Conservation (phyloP, 2,113 vertebrate species). For the Vidua chalybeata region DNA sequence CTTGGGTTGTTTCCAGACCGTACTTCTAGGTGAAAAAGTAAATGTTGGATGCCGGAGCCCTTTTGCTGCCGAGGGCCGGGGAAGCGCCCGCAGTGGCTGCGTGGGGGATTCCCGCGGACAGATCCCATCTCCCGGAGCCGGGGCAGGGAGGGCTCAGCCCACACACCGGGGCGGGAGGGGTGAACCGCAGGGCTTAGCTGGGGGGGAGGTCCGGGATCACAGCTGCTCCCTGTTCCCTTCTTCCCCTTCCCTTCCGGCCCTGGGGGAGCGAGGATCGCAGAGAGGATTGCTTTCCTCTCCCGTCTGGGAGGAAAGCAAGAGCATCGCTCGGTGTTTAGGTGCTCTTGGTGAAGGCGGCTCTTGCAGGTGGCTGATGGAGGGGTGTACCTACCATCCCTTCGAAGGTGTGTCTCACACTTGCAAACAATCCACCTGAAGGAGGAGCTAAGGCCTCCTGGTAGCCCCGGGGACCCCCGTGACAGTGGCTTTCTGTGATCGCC, state of each 20-base stretch:
- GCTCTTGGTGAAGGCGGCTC: neutral
- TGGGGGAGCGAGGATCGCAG: rapidly evolving
- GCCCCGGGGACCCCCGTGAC: neutral
- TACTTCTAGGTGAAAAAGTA: neutral
- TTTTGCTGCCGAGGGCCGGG: neutral
- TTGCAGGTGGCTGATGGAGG: too few species aligned
- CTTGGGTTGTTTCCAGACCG: neutral
- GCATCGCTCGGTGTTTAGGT: rapidly evolving
- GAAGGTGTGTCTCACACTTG: rapidly evolving
- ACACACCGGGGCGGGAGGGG: neutral
- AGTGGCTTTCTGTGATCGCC: neutral
- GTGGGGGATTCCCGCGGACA: neutral
- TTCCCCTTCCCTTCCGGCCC: rapidly evolving
- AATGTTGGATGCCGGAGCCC: neutral
- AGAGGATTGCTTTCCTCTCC: neutral
- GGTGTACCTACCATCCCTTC: rapidly evolving
- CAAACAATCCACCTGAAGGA: neutral
- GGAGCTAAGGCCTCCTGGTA: neutral
- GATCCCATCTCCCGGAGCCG: neutral
- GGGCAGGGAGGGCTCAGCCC: neutral
- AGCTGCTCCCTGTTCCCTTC: neutral
- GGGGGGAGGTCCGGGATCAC: too few species aligned
- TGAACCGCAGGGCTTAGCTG: neutral
- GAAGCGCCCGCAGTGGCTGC: neutral
- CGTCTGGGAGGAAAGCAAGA: neutral